Evolutionary conservation across 2,113 vertebrate genomes (phyloP).

Genomic region (Rhinolophus sinicus): DNA sequence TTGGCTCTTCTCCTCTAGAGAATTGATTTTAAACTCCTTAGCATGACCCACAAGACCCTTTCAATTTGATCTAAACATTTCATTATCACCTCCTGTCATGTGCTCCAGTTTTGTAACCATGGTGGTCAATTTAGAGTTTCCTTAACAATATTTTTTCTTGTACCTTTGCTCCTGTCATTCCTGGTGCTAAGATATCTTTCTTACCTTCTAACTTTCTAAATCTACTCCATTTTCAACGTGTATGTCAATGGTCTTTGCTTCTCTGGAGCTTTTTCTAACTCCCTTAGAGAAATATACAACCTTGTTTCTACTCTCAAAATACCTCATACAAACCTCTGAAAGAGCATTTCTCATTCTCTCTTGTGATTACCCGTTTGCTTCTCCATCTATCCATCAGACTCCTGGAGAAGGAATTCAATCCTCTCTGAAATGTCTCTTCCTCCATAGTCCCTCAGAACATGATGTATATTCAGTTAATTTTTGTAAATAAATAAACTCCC

Average conservation of each 20-base stretch:
- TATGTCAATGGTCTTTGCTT: background rate
- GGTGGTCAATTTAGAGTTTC: background rate
- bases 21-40: background rate
- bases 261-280: background rate
- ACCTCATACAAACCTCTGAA: background rate
- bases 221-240: background rate
- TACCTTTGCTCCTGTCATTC: background rate
- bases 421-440: background rate
- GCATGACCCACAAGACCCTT: background rate
- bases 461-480: background rate
- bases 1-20: background rate
- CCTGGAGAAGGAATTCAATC: background rate
- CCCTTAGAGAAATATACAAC: background rate
- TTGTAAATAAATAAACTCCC: background rate
- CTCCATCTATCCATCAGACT: background rate
- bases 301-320: background rate
- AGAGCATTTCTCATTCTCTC: background rate
- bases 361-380: background rate
- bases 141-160: background rate
- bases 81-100: background rate
- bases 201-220: background rate
- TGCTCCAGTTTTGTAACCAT: background rate
- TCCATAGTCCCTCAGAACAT: background rate
- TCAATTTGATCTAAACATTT: background rate
- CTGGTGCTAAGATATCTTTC: background rate